Evolutionary conservation across 2,113 vertebrate species (phyloP).

Genomic region (Saguinus imperator): DNA sequence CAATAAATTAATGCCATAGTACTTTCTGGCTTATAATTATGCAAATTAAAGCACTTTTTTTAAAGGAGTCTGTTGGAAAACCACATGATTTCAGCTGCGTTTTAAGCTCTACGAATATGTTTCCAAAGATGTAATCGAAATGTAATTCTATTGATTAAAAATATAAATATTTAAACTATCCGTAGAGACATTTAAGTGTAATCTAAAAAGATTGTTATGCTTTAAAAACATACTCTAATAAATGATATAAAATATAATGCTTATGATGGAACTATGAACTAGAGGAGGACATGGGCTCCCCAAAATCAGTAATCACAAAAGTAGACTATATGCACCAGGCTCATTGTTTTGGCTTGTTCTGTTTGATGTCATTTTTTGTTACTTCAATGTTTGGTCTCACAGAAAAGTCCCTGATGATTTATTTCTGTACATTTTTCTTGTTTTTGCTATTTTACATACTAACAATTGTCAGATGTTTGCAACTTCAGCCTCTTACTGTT

Average conservation of each 20-base stretch:
- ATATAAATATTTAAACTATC: slow-evolving; percentile 74
- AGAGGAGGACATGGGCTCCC: not conserved
- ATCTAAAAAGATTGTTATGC: slow-evolving; percentile 72
- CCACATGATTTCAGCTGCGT: slow-evolving; percentile 55
- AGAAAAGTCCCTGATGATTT: slow-evolving; percentile 10
- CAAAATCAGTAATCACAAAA: not conserved
- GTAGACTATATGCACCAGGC: not conserved
- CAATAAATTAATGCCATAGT: slow-evolving; percentile 47
- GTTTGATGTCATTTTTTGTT: not conserved
- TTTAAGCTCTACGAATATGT: slow-evolving; percentile 59
- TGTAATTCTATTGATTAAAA: slow-evolving; percentile 72
- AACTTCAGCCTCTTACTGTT: not conserved
- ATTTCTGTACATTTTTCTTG: slow-evolving; percentile 5
- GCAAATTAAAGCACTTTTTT: slow-evolving; percentile 72
- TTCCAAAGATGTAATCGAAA: slow-evolving; percentile 75
- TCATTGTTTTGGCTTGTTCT: slow-evolving; percentile 5
- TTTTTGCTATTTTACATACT: not conserved
- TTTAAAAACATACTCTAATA: slow-evolving; percentile 75
- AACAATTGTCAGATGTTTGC: not conserved
- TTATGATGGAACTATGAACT: slow-evolving; percentile 32
- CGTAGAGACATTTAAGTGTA: slow-evolving; percentile 68
- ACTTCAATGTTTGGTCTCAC: slow-evolving; percentile 3
- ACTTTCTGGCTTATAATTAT: slow-evolving; percentile 56
- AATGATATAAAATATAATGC: slow-evolving; percentile 67
- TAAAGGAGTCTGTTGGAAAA: slow-evolving; percentile 53